Evolutionary conservation across 2,113 vertebrate genomes (phyloP), one percentile per base, ranked within the genome.

Genomic region (Limanda limanda): DNA sequence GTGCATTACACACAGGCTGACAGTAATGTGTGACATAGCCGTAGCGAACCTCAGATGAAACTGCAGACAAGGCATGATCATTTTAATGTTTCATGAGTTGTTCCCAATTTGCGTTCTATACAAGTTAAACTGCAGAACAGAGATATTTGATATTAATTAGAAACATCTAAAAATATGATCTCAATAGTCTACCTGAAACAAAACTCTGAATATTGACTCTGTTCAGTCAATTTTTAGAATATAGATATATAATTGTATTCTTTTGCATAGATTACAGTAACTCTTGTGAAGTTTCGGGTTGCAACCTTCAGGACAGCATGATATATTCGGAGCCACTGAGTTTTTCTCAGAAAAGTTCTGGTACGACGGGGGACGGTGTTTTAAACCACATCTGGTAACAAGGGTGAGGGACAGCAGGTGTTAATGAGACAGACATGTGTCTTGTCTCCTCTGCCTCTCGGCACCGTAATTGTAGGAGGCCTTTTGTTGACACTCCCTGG

Each of bases 391-490:
- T 87, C 74, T 66, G 64, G 71, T 89, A 76, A 89, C 83, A 83
- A 82, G 82, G 62, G 65, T 73, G 45, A 55, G 58, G 76, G 74
- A 70, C 74, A 65, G 79, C 71, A 60, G 76, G 85, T 89, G 91
- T 86, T 91, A 91, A 91, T 92, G 84, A 92, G 84, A 87, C 79
- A 84, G 67, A 88, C 87, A 82, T 83, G 78, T 81, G 78, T 86
- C 79, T 75, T 57, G 68, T 83, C 74, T 90, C 69, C 76, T 81
- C 84, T 82, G 73, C 82, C 70, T 80, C 79, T 84, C 78, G 72
- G 76, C 81, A 82, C 71, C 20, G 82, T 92, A 92, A 93, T 90
- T 90, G 86, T 81, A 78, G 82, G 67, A 89, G 84, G 86, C 85
- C 82, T 85, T 89, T 80, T 91, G 88, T 90, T 88, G 88, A 86